phyloP scores from a whole-genome alignment of 2,888 invertebrate species.

The Pristionchus entomophagus region DNA sequence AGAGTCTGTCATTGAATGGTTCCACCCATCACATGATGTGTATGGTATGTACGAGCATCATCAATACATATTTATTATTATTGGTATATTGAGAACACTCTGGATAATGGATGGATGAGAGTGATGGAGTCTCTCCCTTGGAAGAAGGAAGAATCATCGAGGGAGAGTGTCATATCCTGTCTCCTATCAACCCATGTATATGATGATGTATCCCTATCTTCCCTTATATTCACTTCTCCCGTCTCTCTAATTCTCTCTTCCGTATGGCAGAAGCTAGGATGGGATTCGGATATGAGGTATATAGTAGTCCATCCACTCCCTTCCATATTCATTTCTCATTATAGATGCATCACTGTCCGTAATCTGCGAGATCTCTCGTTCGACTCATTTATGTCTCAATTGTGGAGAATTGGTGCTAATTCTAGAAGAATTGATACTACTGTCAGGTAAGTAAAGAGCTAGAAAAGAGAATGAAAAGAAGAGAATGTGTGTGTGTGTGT shows the following conservation, averaged over 20 bases:
- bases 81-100: background rate
- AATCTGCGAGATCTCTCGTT: constrained; percentile 13
- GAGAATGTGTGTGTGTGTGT: too few species aligned
- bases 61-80: background rate
- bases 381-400: constrained; percentile 39
- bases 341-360: background rate
- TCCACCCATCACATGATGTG: background rate
- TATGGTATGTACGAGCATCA: background rate
- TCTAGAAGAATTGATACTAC: constrained; percentile 14
- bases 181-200: background rate
- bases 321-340: background rate
- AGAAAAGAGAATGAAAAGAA: background rate
- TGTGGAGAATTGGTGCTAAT: constrained; percentile 62
- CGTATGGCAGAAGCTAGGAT: constrained; percentile 15
- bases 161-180: background rate
- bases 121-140: constrained; percentile 10
- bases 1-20: background rate
- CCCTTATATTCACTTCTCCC: background rate
- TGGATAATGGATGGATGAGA: constrained; percentile 3
- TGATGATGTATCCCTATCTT: background rate
- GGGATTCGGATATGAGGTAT: constrained; percentile 16
- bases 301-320: background rate
- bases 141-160: background rate
- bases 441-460: constrained; percentile 4
- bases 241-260: constrained; percentile 10